These are phyloP conservation scores for Malurus cyaneus DNA, from an alignment of 2,113 vertebrate genomes.

Conservation along the genomic window DNA sequence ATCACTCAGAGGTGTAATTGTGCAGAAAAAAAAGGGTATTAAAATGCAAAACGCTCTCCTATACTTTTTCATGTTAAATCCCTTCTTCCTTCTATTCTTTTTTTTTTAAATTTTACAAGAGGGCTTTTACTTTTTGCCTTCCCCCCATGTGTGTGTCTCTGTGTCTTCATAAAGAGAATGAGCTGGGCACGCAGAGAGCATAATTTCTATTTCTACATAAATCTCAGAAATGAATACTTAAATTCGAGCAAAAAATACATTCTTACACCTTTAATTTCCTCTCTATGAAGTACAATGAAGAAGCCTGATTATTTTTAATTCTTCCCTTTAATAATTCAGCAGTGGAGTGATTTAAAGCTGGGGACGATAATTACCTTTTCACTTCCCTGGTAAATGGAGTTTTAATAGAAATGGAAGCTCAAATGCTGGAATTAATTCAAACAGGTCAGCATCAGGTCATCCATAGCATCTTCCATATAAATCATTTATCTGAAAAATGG, in stretches of 20 bases:
- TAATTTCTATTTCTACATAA: constrained; percentile 71
- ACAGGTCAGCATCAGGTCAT: constrained; percentile 63
- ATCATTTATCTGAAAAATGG: constrained; percentile 61
- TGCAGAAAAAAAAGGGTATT: constrained; percentile 73
- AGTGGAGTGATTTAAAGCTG: constrained; percentile 76
- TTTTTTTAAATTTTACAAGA: constrained; percentile 68
- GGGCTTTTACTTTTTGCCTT: constrained; percentile 26
- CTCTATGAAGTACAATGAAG: constrained; percentile 79
- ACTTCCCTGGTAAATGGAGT: constrained; percentile 76
- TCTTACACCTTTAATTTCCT: constrained; percentile 82
- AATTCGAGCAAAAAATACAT: constrained; percentile 73
- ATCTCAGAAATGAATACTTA: constrained; percentile 79
- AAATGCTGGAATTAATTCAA: constrained; percentile 69
- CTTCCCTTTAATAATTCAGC: constrained; percentile 79
- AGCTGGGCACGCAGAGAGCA: constrained; percentile 59
- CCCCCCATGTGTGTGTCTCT: background rate
- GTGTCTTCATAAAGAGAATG: constrained; percentile 49
- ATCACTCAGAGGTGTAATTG: constrained; percentile 77
- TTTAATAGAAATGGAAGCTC: constrained; percentile 76
- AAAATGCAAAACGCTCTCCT: constrained; percentile 75
- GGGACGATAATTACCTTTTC: constrained; percentile 78
- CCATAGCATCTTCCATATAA: constrained; percentile 51
- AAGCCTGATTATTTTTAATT: constrained; percentile 85
- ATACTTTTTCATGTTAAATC: constrained; percentile 72
- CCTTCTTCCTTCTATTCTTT: constrained; percentile 52